These are phyloP conservation scores for Gracilinanus agilis DNA, from an alignment of 2,113 vertebrate genomes.

Conservation along the genomic window DNA sequence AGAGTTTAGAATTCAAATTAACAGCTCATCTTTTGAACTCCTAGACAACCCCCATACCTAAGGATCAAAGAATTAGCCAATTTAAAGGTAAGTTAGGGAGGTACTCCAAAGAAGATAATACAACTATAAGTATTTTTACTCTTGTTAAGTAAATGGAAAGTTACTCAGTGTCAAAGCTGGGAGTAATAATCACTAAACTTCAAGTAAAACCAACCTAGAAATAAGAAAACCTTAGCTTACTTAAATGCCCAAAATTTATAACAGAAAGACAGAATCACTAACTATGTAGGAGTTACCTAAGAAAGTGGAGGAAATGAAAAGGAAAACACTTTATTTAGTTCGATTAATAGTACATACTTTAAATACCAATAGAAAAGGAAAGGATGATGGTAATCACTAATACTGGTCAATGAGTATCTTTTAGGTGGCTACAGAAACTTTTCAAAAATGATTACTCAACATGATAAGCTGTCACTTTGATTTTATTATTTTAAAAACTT, in stretches of 20 bases:
- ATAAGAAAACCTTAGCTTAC: constrained; percentile 6
- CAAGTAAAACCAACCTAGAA: constrained; percentile 14
- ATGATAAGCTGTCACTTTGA: constrained; percentile 26
- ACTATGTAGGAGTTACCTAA: not conserved
- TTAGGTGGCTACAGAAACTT: constrained; percentile 15
- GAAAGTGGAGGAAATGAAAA: not conserved
- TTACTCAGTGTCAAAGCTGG: not conserved
- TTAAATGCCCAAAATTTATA: not conserved
- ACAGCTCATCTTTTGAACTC: not conserved
- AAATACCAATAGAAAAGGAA: constrained; percentile 47
- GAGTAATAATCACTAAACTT: constrained; percentile 30
- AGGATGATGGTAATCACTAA: not conserved
- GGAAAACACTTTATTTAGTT: constrained; percentile 15
- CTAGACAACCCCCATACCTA: not conserved
- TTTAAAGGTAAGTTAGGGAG: not conserved
- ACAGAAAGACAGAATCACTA: not conserved
- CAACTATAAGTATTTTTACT: constrained; percentile 32
- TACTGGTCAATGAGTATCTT: not conserved
- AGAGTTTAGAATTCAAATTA: not conserved
- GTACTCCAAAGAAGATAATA: not conserved
- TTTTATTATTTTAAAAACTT: constrained; percentile 46
- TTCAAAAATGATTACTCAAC: constrained; percentile 42
- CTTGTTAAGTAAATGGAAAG: constrained; percentile 43
- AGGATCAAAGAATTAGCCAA: not conserved
- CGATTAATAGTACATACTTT: constrained; percentile 29